A percentile compares a stretch with the other conserved stretches of the same genome.
Conservation (phyloP, 2,797 vertebrate species). For the Chloroceryle inda region DNA sequence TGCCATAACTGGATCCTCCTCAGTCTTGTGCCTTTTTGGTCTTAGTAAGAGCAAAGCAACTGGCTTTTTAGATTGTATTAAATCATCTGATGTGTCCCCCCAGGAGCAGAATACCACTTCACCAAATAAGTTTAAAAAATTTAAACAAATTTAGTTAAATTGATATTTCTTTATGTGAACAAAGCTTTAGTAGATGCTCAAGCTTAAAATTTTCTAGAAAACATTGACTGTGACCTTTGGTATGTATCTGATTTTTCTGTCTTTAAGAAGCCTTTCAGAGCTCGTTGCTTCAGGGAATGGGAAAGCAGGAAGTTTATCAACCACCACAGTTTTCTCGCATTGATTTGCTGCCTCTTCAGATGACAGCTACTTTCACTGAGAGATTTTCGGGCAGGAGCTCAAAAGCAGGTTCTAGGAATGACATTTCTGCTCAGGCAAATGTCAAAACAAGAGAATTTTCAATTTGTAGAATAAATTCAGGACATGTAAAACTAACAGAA, state of each 20-base stretch:
- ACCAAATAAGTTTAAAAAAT: background rate
- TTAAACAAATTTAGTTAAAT: background rate
- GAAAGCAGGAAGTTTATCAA: slow-evolving; percentile 7
- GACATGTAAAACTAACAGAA: background rate
- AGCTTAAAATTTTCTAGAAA: background rate
- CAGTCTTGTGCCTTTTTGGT: background rate
- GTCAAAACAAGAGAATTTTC: background rate
- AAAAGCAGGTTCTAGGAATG: background rate
- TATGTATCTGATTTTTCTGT: background rate
- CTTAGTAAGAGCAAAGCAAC: background rate
- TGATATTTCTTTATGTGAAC: background rate
- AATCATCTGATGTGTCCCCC: background rate
- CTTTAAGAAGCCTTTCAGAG: background rate
- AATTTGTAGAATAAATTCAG: background rate
- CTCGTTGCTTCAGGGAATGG: background rate
- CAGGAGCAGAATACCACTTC: background rate
- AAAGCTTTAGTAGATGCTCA: background rate
- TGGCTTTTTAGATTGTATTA: background rate
- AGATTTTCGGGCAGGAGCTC: background rate
- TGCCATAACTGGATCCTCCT: background rate
- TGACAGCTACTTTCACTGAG: background rate
- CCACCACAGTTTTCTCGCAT: background rate
- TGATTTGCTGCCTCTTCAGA: background rate
- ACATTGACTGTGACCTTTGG: background rate
- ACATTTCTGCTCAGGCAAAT: background rate